phyloP scores from a whole-genome alignment of 2,113 vertebrate genomes.

The Plecotus auritus region DNA sequence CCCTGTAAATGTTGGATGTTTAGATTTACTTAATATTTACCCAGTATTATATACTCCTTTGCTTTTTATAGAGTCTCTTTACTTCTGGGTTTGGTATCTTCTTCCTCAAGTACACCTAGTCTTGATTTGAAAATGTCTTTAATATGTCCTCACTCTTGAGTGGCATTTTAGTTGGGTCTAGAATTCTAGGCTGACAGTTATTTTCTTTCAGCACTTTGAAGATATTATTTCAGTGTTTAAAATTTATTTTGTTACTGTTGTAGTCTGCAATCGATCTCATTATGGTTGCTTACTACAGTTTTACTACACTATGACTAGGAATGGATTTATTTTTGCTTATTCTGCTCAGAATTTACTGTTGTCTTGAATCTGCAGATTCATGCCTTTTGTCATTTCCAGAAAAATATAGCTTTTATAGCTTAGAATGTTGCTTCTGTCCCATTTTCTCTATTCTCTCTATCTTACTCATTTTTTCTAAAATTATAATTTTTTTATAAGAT shows the following conservation, averaged over 20 bases:
- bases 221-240: not conserved
- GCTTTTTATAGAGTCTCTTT: not conserved
- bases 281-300: not conserved
- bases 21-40: not conserved
- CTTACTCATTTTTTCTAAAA: not conserved
- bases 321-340: not conserved
- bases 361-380: not conserved
- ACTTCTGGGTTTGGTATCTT: not conserved
- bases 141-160: not conserved
- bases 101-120: not conserved
- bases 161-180: not conserved
- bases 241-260: not conserved
- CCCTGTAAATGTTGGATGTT: not conserved
- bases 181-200: not conserved
- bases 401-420: not conserved
- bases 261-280: not conserved
- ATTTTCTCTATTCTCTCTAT: not conserved
- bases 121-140: not conserved
- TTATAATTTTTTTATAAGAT: too few species aligned
- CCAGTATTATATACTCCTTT: not conserved
- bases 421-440: not conserved
- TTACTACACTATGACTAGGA: not conserved
- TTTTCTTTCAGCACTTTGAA: not conserved
- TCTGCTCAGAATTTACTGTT: not conserved
- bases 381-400: not conserved